Conservation (phyloP, 1,140 invertebrate genomes). For the Dendroctonus valens region DNA sequence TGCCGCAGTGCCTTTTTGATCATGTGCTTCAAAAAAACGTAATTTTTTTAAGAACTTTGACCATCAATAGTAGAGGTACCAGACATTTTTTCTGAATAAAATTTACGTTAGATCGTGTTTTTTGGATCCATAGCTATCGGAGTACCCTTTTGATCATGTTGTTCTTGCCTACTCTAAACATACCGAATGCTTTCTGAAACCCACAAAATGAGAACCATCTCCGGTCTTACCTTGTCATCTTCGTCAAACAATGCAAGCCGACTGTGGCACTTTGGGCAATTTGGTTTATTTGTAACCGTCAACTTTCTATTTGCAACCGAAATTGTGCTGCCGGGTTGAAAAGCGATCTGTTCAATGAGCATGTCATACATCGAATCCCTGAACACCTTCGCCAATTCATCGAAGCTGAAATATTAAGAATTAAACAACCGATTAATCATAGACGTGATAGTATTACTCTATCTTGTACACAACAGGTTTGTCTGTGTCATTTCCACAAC, state of each 20-base stretch:
- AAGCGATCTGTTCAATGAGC: not conserved
- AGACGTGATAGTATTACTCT: not conserved
- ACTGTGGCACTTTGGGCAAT: conserved; percentile 28
- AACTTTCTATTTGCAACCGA: conserved; percentile 10
- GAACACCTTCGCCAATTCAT: conserved; percentile 20
- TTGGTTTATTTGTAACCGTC: conserved; percentile 12
- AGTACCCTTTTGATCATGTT: too few species aligned
- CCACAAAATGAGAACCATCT: too few species aligned
- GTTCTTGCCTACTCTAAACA: too few species aligned
- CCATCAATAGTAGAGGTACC: too few species aligned
- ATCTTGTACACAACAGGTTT: not conserved
- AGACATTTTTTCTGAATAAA: too few species aligned
- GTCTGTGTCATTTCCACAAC: not conserved
- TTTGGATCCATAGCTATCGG: too few species aligned
- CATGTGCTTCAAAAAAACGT: too few species aligned
- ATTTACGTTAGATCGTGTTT: too few species aligned
- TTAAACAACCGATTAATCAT: not conserved
- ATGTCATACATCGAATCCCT: conserved; percentile 20
- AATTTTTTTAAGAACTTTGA: too few species aligned
- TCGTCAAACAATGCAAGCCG: conserved; percentile 21
- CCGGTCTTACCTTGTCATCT: conserved; percentile 10
- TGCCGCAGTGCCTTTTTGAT: too few species aligned
- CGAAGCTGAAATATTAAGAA: conserved; percentile 7
- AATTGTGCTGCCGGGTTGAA: too few species aligned
- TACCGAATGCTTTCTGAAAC: too few species aligned